Conservation (phyloP, 2,113 vertebrate genomes). For the Tor tambroides region DNA sequence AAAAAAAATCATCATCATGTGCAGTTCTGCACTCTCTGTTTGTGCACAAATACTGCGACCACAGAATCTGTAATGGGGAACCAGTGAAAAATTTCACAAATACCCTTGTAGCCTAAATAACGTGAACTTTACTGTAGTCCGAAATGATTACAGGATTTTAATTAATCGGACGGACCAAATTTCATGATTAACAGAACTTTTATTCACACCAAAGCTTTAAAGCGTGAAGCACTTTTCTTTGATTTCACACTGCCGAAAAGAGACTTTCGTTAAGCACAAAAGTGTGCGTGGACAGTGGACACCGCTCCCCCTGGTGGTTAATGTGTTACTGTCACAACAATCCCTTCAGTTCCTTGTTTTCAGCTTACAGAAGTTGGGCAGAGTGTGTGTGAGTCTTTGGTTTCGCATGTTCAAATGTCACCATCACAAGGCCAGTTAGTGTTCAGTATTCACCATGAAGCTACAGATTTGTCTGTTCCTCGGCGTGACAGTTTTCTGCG, state of each 20-base stretch:
- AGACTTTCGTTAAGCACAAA: too few relatives aligned
- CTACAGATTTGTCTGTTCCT: slow-evolving; percentile 2
- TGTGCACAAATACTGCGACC: not conserved
- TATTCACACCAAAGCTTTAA: not conserved
- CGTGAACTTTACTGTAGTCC: too few relatives aligned
- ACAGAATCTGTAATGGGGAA: not conserved
- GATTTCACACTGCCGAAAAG: not conserved
- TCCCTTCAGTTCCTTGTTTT: not conserved
- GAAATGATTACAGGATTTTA: not conserved
- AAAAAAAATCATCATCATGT: too few relatives aligned
- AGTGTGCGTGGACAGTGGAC: not conserved
- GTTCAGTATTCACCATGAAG: slow-evolving; percentile 17
- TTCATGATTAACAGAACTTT: not conserved
- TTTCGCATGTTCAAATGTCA: not conserved
- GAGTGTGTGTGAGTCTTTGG: not conserved
- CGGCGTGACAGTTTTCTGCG: not conserved
- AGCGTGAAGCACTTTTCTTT: not conserved
- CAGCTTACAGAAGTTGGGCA: not conserved
- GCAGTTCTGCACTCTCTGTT: too few relatives aligned
- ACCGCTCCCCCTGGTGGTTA: not conserved
- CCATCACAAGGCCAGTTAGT: not conserved
- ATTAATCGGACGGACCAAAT: not conserved
- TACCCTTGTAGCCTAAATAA: too few relatives aligned
- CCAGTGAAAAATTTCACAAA: too few relatives aligned
- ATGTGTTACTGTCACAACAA: not conserved